Evolutionary conservation across 1,140 invertebrate species (phyloP).

Genomic region (Sarcophaga bullata): DNA sequence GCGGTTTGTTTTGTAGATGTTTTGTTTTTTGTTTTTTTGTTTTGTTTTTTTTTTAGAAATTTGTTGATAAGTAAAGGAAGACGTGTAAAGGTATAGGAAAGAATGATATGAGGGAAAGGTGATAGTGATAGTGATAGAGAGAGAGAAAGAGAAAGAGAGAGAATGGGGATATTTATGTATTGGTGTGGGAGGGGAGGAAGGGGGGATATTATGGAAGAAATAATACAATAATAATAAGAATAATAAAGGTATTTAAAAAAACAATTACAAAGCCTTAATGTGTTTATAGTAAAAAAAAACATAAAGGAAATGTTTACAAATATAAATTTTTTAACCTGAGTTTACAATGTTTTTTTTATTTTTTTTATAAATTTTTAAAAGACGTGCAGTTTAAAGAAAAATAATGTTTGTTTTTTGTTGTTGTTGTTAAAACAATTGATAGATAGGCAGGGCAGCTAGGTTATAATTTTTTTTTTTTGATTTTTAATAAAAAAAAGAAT

Average conservation of each 20-base stretch:
- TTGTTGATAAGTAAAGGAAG: too few relatives aligned
- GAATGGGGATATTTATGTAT: background rate
- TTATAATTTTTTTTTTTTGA: background rate
- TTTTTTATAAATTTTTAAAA: conserved; percentile 29
- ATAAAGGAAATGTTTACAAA: background rate
- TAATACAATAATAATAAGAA: background rate
- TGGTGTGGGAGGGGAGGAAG: background rate
- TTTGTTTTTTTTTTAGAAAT: too few relatives aligned
- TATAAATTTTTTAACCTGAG: background rate
- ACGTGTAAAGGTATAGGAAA: too few relatives aligned
- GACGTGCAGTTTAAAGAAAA: conserved; percentile 41
- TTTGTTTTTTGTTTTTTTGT: too few relatives aligned
- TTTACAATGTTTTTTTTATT: background rate
- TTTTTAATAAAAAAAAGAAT: background rate
- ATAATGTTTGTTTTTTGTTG: too few relatives aligned
- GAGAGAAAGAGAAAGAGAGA: background rate
- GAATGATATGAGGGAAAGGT: too few relatives aligned
- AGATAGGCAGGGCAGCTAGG: too few relatives aligned
- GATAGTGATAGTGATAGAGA: background rate
- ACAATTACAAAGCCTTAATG: background rate
- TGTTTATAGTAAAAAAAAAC: background rate
- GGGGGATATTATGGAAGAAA: background rate
- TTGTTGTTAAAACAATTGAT: too few relatives aligned
- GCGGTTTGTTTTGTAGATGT: too few relatives aligned
- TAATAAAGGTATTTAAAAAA: background rate